Percentiles rank a stretch among this genome's conserved stretches.
phyloP scores from a whole-genome alignment of 1,140 invertebrate species.

The Anoplolepis gracilipes region DNA sequence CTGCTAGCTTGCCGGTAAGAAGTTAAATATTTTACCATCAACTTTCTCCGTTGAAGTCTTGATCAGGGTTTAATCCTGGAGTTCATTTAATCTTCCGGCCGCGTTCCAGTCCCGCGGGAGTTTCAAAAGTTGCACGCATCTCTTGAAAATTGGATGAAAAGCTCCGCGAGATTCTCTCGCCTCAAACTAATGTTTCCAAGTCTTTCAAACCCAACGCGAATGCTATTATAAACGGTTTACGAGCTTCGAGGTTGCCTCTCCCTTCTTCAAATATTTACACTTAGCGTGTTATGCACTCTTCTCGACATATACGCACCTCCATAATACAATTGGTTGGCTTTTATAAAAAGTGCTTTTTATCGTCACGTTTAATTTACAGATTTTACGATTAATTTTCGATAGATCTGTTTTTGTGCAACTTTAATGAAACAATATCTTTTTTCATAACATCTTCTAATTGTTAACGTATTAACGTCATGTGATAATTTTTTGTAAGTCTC shows the following conservation, averaged over 20 bases:
- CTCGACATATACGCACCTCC: background rate
- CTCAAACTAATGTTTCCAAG: conserved; percentile 37
- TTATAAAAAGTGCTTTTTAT: background rate
- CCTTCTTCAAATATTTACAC: conserved; percentile 42
- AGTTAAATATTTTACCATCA: conserved; percentile 49
- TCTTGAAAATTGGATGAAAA: conserved; percentile 60
- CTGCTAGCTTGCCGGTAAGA: conserved; percentile 27
- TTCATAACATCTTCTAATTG: background rate
- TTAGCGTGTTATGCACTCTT: conserved; percentile 31
- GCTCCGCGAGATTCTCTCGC: conserved; percentile 52
- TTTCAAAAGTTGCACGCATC: conserved; percentile 54
- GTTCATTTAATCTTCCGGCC: conserved; percentile 44
- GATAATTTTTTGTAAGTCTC: background rate
- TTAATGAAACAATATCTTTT: background rate
- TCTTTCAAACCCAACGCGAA: conserved; percentile 15
- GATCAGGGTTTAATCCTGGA: conserved; percentile 51
- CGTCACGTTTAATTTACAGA: background rate
- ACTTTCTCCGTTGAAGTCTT: conserved; percentile 20
- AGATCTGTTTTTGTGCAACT: background rate
- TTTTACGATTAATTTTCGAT: background rate
- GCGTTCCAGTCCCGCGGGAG: conserved; percentile 41
- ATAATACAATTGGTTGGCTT: conserved; percentile 18
- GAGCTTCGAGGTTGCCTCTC: background rate
- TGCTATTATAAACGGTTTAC: conserved; percentile 38
- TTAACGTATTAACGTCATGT: background rate